Percentiles rank a stretch among this genome's conserved stretches.
These are phyloP conservation scores for Nannobrachium achirus DNA, from an alignment of 2,113 vertebrate genomes.

Conservation along the genomic window DNA sequence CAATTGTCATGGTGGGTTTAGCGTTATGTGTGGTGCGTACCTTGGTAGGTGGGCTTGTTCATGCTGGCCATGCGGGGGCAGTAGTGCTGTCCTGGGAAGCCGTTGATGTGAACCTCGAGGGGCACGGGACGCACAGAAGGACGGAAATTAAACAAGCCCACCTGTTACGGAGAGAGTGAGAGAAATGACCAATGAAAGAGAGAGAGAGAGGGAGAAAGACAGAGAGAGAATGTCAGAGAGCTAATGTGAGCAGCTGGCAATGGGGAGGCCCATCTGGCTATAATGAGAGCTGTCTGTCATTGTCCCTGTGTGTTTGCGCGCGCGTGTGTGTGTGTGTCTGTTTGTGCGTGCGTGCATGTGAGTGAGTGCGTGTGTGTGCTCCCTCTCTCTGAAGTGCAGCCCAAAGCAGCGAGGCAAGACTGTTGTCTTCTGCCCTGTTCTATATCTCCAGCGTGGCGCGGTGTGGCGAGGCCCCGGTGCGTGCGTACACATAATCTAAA, in stretches of 20 bases:
- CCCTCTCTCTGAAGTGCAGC: neutral
- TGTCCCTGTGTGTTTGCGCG: constrained; percentile 12
- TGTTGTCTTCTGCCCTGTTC: constrained; percentile 4
- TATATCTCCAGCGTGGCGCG: neutral
- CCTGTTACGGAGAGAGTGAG: constrained; percentile 73
- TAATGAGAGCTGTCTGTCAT: constrained; percentile 58
- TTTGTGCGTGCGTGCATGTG: neutral
- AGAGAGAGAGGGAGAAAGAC: neutral
- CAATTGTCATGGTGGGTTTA: too few relatives aligned
- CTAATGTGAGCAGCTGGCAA: constrained; percentile 70
- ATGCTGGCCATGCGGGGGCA: constrained; percentile 99
- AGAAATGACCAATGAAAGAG: neutral
- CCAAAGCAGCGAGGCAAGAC: constrained; percentile 22
- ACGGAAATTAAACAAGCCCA: constrained; percentile 98
- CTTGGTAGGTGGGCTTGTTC: constrained; percentile 98
- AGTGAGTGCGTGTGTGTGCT: neutral
- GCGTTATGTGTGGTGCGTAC: constrained; percentile 59
- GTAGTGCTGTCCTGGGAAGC: constrained; percentile 98
- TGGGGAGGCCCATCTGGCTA: constrained; percentile 70
- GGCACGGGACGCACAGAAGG: constrained; percentile 97
- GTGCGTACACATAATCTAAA: constrained; percentile 62
- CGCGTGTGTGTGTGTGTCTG: neutral
- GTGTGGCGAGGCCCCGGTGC: constrained; percentile 20
- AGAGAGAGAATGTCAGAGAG: constrained; percentile 34
- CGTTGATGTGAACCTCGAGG: constrained; percentile 96